A percentile compares a stretch with the other conserved stretches of the same genome.
Conservation (phyloP, 2,113 vertebrate genomes). For the Pygoscelis adeliae region DNA sequence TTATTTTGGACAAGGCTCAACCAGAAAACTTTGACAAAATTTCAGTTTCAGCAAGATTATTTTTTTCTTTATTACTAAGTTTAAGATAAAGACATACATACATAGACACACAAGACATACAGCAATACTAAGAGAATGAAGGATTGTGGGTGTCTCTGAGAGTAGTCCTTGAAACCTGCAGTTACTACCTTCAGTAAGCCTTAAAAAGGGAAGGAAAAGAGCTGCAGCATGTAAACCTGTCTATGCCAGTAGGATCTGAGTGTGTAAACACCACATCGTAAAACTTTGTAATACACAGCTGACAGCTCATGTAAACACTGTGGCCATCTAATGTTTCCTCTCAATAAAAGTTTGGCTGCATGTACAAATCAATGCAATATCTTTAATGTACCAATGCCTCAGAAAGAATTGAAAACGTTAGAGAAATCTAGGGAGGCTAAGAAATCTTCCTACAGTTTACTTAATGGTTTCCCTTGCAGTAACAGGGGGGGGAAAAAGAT, state of each 20-base stretch:
- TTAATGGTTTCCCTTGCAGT: background rate
- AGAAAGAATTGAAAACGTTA: background rate
- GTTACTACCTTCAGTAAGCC: background rate
- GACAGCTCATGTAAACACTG: background rate
- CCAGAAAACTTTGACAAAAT: background rate
- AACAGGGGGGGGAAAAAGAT: background rate
- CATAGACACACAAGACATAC: background rate
- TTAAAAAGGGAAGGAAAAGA: background rate
- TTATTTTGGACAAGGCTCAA: background rate
- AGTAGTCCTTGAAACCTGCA: background rate
- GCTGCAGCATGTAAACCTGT: background rate
- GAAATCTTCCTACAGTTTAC: background rate
- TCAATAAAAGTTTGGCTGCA: background rate
- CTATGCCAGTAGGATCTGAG: background rate
- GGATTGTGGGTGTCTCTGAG: background rate
- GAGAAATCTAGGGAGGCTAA: background rate
- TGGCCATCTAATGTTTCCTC: background rate
- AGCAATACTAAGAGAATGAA: background rate
- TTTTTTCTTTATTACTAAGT: background rate
- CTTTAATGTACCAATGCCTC: background rate
- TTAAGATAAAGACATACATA: background rate
- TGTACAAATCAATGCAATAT: background rate
- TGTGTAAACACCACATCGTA: background rate
- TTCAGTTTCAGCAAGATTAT: background rate
- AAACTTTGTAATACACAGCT: background rate